Evolutionary conservation across 2,113 vertebrate species (phyloP).

Genomic region (Xenus cinereus): DNA sequence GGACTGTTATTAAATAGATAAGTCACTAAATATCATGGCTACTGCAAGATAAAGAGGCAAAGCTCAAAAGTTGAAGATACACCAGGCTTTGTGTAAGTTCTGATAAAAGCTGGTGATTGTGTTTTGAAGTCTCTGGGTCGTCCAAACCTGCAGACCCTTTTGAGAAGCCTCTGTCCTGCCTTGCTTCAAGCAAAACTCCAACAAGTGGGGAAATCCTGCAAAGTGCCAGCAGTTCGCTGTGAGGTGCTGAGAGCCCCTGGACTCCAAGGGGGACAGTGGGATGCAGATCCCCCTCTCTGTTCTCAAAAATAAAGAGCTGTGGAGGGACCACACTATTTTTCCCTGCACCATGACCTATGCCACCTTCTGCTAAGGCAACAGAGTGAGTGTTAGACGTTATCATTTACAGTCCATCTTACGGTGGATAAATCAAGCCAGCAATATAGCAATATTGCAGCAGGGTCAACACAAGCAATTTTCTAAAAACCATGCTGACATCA

Average conservation of each 20-base stretch:
- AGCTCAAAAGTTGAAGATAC: background rate
- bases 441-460: background rate
- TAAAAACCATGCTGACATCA: conserved; percentile 36
- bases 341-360: background rate
- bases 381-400: background rate
- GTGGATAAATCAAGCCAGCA: background rate
- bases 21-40: background rate
- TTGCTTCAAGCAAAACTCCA: background rate
- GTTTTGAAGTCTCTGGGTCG: background rate
- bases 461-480: conserved; percentile 27
- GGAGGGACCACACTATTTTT: background rate
- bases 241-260: background rate
- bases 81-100: background rate
- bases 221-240: accelerated
- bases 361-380: background rate
- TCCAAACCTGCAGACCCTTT: background rate
- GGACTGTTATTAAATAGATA: background rate
- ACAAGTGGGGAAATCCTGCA: background rate
- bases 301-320: background rate
- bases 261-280: accelerated
- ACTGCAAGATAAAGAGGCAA: background rate
- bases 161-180: background rate
- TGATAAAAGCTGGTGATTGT: background rate
- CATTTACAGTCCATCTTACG: background rate
- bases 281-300: background rate